Evolutionary conservation across 1,140 invertebrate species (phyloP).

Genomic region (Octopus bimaculoides): DNA sequence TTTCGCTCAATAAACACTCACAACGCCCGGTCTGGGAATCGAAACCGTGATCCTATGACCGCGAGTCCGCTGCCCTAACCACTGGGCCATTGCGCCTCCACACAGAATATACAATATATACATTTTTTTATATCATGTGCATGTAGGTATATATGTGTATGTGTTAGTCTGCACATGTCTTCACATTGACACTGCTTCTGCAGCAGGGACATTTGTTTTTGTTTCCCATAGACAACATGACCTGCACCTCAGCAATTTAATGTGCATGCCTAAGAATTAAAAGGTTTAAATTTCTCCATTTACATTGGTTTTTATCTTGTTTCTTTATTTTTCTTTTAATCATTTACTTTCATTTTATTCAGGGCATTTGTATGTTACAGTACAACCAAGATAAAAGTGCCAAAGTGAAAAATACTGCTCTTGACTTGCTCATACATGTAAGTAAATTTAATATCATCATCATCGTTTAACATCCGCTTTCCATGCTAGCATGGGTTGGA

Average conservation of each 20-base stretch:
- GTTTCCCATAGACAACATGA: not conserved
- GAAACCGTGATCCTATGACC: no score
- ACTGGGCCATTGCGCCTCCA: no score
- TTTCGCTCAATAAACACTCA: no score
- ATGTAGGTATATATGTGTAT: no score
- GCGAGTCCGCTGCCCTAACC: no score
- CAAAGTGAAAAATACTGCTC: slow-evolving; percentile 47
- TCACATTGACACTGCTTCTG: no score
- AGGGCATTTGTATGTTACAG: slow-evolving; percentile 47
- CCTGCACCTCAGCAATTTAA: not conserved
- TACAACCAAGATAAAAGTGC: slow-evolving; percentile 47
- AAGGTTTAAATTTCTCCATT: not conserved
- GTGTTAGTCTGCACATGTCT: no score
- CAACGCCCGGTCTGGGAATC: no score
- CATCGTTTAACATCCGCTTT: not conserved
- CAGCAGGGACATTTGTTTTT: no score
- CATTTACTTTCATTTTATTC: slow-evolving; percentile 15
- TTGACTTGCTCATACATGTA: slow-evolving; percentile 49
- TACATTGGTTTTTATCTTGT: not conserved
- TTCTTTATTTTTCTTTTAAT: not conserved
- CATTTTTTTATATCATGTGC: no score
- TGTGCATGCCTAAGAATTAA: not conserved
- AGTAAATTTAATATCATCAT: slow-evolving; percentile 11
- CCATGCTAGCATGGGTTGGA: not conserved
- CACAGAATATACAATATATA: no score